phyloP scores from a whole-genome alignment of 2,113 vertebrate genomes.

The Elanus axillaris region DNA sequence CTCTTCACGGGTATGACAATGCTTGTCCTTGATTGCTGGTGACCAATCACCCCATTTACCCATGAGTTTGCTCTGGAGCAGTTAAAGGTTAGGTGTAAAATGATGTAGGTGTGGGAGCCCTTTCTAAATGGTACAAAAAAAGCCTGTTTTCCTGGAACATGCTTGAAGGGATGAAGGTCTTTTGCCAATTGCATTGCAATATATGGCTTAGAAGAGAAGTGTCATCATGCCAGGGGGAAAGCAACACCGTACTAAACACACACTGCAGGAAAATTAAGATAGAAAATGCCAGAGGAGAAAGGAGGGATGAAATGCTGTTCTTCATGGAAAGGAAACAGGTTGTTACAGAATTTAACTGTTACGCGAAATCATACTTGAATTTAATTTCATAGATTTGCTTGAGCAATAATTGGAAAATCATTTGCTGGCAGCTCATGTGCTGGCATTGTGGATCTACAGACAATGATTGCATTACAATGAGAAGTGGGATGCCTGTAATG shows the following conservation, averaged over 20 bases:
- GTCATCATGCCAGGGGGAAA: not conserved
- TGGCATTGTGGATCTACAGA: constrained; percentile 16
- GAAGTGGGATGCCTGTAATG: constrained; percentile 9
- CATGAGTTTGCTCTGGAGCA: not conserved
- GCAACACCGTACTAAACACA: not conserved
- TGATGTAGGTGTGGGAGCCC: not conserved
- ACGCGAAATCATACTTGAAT: constrained; percentile 19
- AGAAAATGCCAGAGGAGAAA: not conserved
- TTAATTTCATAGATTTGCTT: constrained; percentile 30
- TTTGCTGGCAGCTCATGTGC: constrained; percentile 37
- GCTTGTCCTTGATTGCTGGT: not conserved
- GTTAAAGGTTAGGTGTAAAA: not conserved
- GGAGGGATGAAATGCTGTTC: not conserved
- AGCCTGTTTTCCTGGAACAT: not conserved
- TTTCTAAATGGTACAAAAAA: not conserved
- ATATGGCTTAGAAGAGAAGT: not conserved
- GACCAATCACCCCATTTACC: not conserved
- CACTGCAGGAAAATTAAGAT: not conserved
- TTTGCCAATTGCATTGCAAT: not conserved
- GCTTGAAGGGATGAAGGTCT: not conserved
- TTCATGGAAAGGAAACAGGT: not conserved
- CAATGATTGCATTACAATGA: constrained; percentile 28
- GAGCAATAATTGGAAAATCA: constrained; percentile 37
- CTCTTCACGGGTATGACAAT: not conserved
- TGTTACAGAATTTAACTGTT: not conserved